Evolutionary conservation across 1,140 invertebrate genomes (phyloP), one percentile per base, ranked within the genome.

Genomic region (Lasioglossum albipes): DNA sequence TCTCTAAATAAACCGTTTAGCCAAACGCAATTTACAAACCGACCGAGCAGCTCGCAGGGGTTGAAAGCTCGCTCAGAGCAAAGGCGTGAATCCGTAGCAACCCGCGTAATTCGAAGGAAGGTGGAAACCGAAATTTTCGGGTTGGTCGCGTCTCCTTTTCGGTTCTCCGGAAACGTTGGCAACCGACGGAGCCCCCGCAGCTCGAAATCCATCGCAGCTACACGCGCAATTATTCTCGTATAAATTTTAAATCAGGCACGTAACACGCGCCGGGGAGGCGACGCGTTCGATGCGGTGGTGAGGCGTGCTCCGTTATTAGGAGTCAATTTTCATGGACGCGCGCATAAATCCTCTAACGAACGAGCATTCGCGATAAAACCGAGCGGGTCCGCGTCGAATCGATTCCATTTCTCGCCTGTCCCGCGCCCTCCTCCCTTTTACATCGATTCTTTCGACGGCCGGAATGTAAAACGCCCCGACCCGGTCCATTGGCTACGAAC

Each of bases 241-340:
- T 87, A 76, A 87, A 87, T 84, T 84, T 86, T 76, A 71, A 78
- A 87, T 83, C 74, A 75, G 83, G 52, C 42, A 41, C 73, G 57
- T 69, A 74, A 54, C 69, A 27, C 27, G 57, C 22, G 57, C 22
- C 16, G 22, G 49, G 71, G 27, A 59, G 22, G 45, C 12, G 45
- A 49, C 10, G 45, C 10, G 45, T 45, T 10, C 45, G 45, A 12
- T 45, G 45, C 12, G 13, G 45, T 10, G 36, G 41, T 61, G 22
- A 10, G 22, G 62, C 52, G n/a, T 20, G 42, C n/a, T 6, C 80
- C 72, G 65, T 86, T 79, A 84, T 81, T 83, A 83, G 31, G 52
- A 66, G 54, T 62, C 73, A 65, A 87, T 84, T 87, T 86, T 79
- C 82, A 87, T 67, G 65, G 45, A 54, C 62, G 65, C 64, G 62